A percentile compares a stretch with the other conserved stretches of the same genome.
These are phyloP conservation scores for Hypotaenidia okinawae DNA, from an alignment of 2,797 vertebrate species.

Conservation along the genomic window DNA sequence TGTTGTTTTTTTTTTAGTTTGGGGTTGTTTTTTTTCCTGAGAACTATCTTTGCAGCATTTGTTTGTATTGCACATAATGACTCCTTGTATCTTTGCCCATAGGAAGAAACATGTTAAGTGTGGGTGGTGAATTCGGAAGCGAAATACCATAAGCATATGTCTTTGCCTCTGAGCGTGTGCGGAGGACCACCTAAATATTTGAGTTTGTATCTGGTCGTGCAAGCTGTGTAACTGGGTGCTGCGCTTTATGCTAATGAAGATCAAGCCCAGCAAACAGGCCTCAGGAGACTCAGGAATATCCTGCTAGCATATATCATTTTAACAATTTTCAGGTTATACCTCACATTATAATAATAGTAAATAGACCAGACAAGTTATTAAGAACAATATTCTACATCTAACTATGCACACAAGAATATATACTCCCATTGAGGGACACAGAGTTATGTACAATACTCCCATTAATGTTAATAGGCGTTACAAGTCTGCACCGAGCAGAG, in stretches of 20 bases:
- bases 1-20: not conserved
- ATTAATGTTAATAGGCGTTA: constrained; percentile 65
- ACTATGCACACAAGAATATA: constrained; percentile 53
- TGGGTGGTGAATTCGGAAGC: not conserved
- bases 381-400: constrained; percentile 61
- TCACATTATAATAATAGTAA: constrained; percentile 37
- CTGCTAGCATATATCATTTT: constrained; percentile 22
- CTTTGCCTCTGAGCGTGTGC: not conserved
- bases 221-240: not conserved
- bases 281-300: constrained; percentile 32
- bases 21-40: not conserved
- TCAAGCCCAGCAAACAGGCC: not conserved
- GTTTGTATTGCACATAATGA: not conserved
- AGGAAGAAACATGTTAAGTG: not conserved
- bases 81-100: not conserved
- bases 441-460: constrained; percentile 32
- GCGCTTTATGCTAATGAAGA: not conserved
- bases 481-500: constrained; percentile 39
- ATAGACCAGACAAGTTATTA: constrained; percentile 52
- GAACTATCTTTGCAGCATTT: not conserved
- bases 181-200: not conserved
- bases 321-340: constrained; percentile 40
- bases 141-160: not conserved
- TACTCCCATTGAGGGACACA: constrained; percentile 24
- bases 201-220: not conserved